phyloP scores from a whole-genome alignment of 2,888 invertebrate genomes.

The Craniophora ligustri region DNA sequence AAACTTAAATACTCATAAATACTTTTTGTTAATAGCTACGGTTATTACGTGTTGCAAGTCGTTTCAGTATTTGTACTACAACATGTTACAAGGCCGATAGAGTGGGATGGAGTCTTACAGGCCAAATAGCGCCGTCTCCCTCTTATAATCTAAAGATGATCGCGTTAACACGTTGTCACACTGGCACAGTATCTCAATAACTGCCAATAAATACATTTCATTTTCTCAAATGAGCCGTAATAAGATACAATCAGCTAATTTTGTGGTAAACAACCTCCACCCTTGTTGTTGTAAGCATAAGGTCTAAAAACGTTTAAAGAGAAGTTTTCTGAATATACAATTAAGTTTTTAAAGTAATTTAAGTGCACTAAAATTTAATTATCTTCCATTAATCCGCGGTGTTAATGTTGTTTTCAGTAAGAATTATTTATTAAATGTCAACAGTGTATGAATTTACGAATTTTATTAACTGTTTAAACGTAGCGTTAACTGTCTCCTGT shows the following conservation, averaged over 20 bases:
- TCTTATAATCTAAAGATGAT: no score
- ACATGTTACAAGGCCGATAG: no score
- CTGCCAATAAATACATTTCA: constrained; percentile 16
- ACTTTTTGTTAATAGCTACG: background rate
- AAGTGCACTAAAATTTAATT: constrained; percentile 45
- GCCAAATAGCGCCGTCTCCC: no score
- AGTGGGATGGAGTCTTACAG: no score
- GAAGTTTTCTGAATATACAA: no score
- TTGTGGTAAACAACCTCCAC: no score
- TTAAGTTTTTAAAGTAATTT: constrained; percentile 44
- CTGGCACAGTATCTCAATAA: constrained; percentile 6
- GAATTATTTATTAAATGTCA: constrained; percentile 52
- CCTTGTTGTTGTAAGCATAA: no score
- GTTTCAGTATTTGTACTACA: no score
- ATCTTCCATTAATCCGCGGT: constrained; percentile 41
- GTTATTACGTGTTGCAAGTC: background rate
- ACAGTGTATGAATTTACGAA: constrained; percentile 36
- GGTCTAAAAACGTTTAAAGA: no score
- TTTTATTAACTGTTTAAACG: constrained; percentile 37
- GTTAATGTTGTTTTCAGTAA: constrained; percentile 19
- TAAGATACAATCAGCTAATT: no score
- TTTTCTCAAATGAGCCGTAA: constrained; percentile 24
- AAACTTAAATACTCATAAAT: background rate
- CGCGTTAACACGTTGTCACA: no score
- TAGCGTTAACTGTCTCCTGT: constrained; percentile 24